Evolutionary conservation across 2,113 vertebrate species (phyloP).

Genomic region (Oryzias woworae): DNA sequence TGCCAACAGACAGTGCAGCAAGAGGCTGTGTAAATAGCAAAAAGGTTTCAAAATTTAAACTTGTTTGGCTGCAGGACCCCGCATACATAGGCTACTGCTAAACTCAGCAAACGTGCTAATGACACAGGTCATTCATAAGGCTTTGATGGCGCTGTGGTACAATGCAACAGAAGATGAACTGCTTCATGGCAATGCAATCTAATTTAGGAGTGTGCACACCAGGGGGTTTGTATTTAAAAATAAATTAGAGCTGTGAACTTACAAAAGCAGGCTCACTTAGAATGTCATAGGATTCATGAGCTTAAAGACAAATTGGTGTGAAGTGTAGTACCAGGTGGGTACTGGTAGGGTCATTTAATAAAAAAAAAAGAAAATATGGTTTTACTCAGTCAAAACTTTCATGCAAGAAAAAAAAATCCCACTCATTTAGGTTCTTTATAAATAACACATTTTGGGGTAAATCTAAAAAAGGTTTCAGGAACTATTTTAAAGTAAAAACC

Average conservation of each 20-base stretch:
- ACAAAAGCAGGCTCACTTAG: too few relatives aligned
- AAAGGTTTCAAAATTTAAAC: conserved; percentile 67
- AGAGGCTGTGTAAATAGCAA: conserved; percentile 56
- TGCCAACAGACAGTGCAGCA: conserved; percentile 46
- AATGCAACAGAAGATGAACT: conserved; percentile 47
- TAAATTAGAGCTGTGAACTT: conserved; percentile 55
- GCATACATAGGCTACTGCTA: conserved; percentile 41
- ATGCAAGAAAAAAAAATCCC: too few relatives aligned
- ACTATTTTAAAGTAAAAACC: too few relatives aligned
- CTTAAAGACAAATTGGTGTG: too few relatives aligned
- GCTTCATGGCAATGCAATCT: conserved; percentile 42
- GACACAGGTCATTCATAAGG: conserved; percentile 63
- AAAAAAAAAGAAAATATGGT: too few relatives aligned
- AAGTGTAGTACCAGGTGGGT: too few relatives aligned
- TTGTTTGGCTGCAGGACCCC: conserved; percentile 47
- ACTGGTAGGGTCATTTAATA: too few relatives aligned
- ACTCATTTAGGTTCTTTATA: too few relatives aligned
- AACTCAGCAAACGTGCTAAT: conserved; percentile 66
- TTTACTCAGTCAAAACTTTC: too few relatives aligned
- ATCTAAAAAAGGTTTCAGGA: too few relatives aligned
- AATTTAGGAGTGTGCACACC: conserved; percentile 24
- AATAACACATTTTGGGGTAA: too few relatives aligned
- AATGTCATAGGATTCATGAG: conserved; percentile 19
- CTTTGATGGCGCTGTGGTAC: conserved; percentile 62
- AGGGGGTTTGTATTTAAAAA: conserved; percentile 44